A percentile compares a stretch with the other conserved stretches of the same genome.
phyloP scores from a whole-genome alignment of 2,797 vertebrate species.

The Adelosebastes latens region DNA sequence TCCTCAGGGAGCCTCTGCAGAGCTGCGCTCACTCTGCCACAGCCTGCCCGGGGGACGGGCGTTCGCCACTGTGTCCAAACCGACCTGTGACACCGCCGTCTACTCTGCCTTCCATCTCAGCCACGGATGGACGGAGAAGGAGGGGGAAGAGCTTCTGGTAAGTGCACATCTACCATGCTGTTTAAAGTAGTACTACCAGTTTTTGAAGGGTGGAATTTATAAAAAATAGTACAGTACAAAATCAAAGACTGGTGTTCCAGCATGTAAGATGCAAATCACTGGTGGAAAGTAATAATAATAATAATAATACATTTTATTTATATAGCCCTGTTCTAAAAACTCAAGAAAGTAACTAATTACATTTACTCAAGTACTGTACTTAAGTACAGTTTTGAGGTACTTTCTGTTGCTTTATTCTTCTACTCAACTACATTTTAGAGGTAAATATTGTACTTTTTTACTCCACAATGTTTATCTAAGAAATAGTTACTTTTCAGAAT shows the following conservation, averaged over 20 bases:
- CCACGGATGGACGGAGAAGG: slow-evolving; percentile 54
- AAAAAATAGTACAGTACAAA: background rate
- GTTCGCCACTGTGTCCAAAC: slow-evolving; percentile 75
- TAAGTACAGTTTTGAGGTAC: background rate
- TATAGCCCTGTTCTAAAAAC: too few relatives aligned
- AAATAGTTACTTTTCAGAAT: background rate
- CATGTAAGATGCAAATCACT: background rate
- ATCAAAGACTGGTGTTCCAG: background rate
- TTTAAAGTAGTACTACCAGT: slow-evolving; percentile 19
- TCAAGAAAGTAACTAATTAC: too few relatives aligned
- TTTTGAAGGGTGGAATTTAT: background rate
- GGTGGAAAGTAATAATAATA: background rate
- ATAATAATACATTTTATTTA: too few relatives aligned
- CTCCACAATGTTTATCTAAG: background rate
- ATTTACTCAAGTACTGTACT: background rate
- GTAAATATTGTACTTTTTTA: background rate
- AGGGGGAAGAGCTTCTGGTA: slow-evolving; percentile 61
- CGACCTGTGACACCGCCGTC: slow-evolving; percentile 74
- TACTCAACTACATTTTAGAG: background rate
- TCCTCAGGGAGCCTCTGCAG: slow-evolving; percentile 57
- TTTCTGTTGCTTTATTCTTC: background rate
- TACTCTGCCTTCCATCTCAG: slow-evolving; percentile 78
- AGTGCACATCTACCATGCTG: slow-evolving; percentile 48
- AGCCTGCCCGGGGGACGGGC: slow-evolving; percentile 63
- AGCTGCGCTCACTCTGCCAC: slow-evolving; percentile 77